Evolutionary conservation across 2,888 invertebrate species (phyloP), one percentile per base, ranked within the genome.

Genomic region (Habrosyne pyritoides): DNA sequence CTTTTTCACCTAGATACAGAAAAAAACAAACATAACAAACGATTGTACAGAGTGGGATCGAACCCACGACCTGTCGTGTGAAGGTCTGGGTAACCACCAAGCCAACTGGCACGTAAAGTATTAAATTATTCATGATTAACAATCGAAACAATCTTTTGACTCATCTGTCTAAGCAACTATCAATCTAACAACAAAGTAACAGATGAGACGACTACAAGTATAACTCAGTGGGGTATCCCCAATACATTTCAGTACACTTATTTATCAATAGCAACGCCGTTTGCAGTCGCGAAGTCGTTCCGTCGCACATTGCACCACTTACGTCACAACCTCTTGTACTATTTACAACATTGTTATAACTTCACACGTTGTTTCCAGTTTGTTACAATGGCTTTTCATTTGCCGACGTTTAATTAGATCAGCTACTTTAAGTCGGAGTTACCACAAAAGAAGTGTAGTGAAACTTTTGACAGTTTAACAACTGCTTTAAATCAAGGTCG

Each of bases 261-360:
- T 33, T 30, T 18, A 42, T 42, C 42, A 42, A 42, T 42, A 42
- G 18, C 18, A 8, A 42, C 18, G 42, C 42, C 14, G 18, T 18
- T 42, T 8, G 18, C 42, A 12, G 42, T 42, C 42, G 42, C 42
- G 42, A n/a, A n/a, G n/a, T 18, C 7, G 42, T 42, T 42, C 55
- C 67, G 66, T 68, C 65, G 65, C 2, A 24, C 64, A 66, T 66
- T 77, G 77, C 74, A 74, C 69, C 64, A 60, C 56, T 73, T 71
- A 74, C 75, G 77, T 77, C 73, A 76, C 64, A 54, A 56, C 21
- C 18, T 50, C 50, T 14, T 42, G 18, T 42, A 42, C 42, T 28
- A 28, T 28, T 21, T 28, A 28, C 28, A 50, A 50, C 50, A 28
- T 18, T 28, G 50, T 28, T 42, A 18, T 0, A 50, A 50, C 28